Evolutionary conservation across 1,140 invertebrate species (phyloP).

Genomic region (Brachionus calyciflorus): DNA sequence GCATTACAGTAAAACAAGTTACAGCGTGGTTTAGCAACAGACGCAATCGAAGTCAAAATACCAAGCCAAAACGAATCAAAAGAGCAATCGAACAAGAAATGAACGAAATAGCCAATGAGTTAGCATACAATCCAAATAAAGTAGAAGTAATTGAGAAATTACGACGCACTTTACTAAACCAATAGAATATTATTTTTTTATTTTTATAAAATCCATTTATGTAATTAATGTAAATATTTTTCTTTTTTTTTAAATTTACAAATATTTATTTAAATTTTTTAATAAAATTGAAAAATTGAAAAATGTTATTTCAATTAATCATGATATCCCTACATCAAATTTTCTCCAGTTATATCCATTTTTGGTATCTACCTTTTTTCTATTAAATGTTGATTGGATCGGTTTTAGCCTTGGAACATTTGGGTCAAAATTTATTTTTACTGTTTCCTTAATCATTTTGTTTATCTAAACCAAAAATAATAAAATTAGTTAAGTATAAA

Average conservation of each 20-base stretch:
- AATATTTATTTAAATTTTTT: neutral
- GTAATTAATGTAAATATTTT: neutral
- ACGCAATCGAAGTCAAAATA: conserved; percentile 57
- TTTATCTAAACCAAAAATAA: neutral
- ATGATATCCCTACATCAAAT: neutral
- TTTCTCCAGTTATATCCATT: neutral
- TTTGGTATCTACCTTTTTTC: neutral
- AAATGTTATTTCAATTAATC: neutral
- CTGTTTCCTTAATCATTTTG: conserved; percentile 13
- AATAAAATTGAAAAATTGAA: neutral
- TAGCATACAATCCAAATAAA: neutral
- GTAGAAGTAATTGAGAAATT: conserved; percentile 36
- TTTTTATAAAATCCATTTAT: neutral
- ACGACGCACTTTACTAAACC: neutral
- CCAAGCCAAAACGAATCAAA: conserved; percentile 53
- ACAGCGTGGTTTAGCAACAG: conserved; percentile 59
- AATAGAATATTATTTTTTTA: neutral
- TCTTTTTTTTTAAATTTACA: neutral
- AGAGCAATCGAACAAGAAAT: conserved; percentile 36
- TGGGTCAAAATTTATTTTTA: conserved; percentile 22
- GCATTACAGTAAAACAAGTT: conserved; percentile 54
- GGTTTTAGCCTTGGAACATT: conserved; percentile 14
- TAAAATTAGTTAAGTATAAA: neutral
- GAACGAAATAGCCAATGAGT: neutral
- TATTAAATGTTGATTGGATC: neutral